A percentile compares a stretch with the other conserved stretches of the same genome.
These are phyloP conservation scores for Tinea semifulvella DNA, from an alignment of 2,888 invertebrate genomes.

Conservation along the genomic window DNA sequence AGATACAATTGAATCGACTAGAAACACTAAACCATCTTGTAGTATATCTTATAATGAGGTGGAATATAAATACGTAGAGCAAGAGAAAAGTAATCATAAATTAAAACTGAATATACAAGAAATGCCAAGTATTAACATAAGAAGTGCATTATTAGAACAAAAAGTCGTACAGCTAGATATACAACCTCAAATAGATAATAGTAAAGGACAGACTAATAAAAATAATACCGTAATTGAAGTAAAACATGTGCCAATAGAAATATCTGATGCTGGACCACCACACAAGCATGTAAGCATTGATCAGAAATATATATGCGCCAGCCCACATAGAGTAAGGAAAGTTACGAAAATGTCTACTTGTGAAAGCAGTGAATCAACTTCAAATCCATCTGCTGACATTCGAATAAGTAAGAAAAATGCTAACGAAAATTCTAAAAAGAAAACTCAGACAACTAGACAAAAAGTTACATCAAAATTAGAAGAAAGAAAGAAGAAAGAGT, in stretches of 20 bases:
- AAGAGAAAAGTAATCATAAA: constrained; percentile 41
- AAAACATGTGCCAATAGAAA: constrained; percentile 19
- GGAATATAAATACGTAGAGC: constrained; percentile 35
- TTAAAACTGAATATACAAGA: constrained; percentile 47
- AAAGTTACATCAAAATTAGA: neutral
- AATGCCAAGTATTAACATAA: constrained; percentile 61
- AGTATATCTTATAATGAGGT: constrained; percentile 45
- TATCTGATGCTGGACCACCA: neutral
- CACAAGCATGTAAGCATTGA: neutral
- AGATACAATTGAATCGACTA: constrained; percentile 29
- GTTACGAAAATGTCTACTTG: constrained; percentile 42
- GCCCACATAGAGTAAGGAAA: constrained; percentile 29
- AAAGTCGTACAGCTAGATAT: constrained; percentile 60
- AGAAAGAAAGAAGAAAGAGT: constrained; percentile 15
- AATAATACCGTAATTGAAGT: constrained; percentile 41
- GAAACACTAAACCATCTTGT: constrained; percentile 24
- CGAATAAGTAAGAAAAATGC: constrained; percentile 25
- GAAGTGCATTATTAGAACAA: constrained; percentile 55
- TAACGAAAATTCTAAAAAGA: constrained; percentile 23
- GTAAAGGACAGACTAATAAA: constrained; percentile 22
- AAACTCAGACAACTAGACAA: neutral
- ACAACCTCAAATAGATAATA: constrained; percentile 34
- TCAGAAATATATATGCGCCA: too few species aligned
- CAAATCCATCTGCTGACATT: constrained; percentile 24
- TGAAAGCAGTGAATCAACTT: constrained; percentile 40